Evolutionary conservation across 53 echinoderm and acorn worm species (phyloP).

Genomic region (Glandiceps talaboti): DNA sequence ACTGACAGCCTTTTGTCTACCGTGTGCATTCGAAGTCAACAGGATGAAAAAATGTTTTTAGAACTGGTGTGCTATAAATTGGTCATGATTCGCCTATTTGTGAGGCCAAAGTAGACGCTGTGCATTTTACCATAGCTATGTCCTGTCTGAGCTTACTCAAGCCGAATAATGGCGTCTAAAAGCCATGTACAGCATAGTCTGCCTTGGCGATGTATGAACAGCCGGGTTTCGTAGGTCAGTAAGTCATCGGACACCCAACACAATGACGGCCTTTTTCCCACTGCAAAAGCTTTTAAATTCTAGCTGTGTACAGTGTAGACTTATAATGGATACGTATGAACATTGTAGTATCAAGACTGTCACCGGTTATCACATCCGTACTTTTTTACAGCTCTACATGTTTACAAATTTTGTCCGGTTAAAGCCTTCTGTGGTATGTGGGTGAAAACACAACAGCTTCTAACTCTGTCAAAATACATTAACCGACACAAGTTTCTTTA

Average conservation of each 20-base stretch:
- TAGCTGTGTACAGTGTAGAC: neutral
- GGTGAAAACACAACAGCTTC: too few species aligned
- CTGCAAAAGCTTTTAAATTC: neutral
- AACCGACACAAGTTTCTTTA: too few species aligned
- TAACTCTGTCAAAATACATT: too few species aligned
- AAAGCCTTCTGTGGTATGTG: too few species aligned
- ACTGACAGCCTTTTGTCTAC: neutral
- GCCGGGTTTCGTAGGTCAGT: neutral
- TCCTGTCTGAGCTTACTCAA: neutral
- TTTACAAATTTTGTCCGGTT: too few species aligned
- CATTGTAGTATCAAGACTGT: too few species aligned
- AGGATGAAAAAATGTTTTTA: too few species aligned
- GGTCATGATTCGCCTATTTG: too few species aligned
- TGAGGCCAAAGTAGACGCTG: too few species aligned
- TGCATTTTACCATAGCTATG: neutral
- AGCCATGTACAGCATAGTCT: neutral
- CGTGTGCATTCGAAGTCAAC: neutral
- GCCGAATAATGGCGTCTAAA: neutral
- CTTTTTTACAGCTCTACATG: too few species aligned
- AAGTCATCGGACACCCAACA: neutral
- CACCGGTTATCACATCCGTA: too few species aligned
- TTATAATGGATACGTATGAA: neutral
- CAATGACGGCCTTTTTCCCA: neutral
- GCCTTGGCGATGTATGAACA: neutral
- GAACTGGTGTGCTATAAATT: too few species aligned